These are phyloP conservation scores for Cyrtorhinus lividipennis DNA, from an alignment of 1,140 invertebrate genomes.

Conservation along the genomic window DNA sequence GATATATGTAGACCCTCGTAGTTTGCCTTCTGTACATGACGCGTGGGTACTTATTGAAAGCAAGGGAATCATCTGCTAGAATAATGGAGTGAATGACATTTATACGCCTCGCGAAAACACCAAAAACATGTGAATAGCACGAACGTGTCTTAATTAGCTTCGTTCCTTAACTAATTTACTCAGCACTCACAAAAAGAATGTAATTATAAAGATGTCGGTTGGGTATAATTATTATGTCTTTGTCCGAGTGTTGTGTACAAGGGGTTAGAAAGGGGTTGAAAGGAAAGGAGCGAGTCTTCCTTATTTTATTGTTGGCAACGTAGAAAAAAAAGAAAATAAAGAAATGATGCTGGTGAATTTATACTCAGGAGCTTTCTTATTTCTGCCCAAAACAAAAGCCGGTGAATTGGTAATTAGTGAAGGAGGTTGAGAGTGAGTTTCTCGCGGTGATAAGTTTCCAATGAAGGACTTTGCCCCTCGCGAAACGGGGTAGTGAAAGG, in stretches of 20 bases:
- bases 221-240: background rate
- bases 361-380: background rate
- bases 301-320: background rate
- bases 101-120: too few species aligned
- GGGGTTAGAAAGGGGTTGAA: background rate
- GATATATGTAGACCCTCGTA: too few species aligned
- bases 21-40: too few species aligned
- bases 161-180: background rate
- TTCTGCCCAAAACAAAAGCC: background rate
- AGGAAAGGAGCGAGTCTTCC: background rate
- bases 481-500: background rate
- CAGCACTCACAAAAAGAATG: background rate
- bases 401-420: background rate
- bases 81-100: too few species aligned
- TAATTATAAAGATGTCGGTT: background rate
- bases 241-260: background rate
- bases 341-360: background rate
- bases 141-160: background rate
- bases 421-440: background rate
- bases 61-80: too few species aligned
- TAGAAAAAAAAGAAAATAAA: conserved; percentile 5
- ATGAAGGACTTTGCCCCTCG: background rate
- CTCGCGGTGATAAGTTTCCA: background rate
- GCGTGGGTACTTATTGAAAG: too few species aligned
- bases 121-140: too few species aligned